Evolutionary conservation across 1,140 invertebrate genomes (phyloP), one percentile per base, ranked within the genome.

Genomic region (Telenomus remus): DNA sequence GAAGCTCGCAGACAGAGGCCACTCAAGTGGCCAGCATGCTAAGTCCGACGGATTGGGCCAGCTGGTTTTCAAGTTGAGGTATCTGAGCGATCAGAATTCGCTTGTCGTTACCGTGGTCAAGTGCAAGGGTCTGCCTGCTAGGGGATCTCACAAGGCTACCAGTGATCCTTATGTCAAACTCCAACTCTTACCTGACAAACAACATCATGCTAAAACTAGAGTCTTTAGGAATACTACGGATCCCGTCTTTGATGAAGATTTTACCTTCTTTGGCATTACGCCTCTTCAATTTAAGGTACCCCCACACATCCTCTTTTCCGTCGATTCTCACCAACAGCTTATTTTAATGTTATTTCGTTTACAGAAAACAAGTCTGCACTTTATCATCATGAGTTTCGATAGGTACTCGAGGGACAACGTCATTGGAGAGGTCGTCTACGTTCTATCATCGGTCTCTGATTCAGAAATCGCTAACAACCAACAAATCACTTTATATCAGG

Each of bases 401-500:
- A 92, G 97, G 84, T 99, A 98, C 86, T 98, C 96, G 27, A 91
- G 97, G 13, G 97, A 99, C 84, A 97, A 98, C 81, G 96, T 99
- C 59, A 97, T 99, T 60, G 97, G 98, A 12, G 97, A 99, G 89
- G 95, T 98, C n/a, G 94, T 98, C 71, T 95, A 94, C 73, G 93
- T 94, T 11, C 86, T 98, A 61, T 92, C 92, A 15, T 91, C 90
- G 14, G 91, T 97, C 46, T 44, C 81, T 7, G 94, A 96, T 82
- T 89, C 97, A 46, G 92, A 94, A 6, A 91, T 94, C 59, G 92
- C 93, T 9, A 94, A 95, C 72, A 93, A 93, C 79, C 93, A 94
- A 82, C 92, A 94, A 11, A 88, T 94, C 63, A 91, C 92, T 4
- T 89, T 97, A 16, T 93, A 91, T 84, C 91, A 94, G 72, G 95